phyloP scores from a whole-genome alignment of 2,113 vertebrate species.

The Melanocharis versteri region DNA sequence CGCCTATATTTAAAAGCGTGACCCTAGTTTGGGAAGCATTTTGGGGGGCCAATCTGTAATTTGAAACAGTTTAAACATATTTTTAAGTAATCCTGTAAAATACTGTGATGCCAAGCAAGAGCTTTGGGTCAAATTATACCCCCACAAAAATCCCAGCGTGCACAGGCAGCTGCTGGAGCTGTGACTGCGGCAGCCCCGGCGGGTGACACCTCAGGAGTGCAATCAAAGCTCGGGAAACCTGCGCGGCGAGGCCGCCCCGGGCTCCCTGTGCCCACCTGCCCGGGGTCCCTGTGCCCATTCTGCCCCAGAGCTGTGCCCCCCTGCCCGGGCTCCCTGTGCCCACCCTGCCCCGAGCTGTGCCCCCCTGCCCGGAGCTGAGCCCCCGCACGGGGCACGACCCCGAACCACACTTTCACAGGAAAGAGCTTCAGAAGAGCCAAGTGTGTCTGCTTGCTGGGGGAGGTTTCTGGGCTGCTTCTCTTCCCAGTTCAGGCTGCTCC shows the following conservation, averaged over 20 bases:
- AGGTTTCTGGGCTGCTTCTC: neutral
- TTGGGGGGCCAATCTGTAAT: neutral
- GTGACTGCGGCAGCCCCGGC: neutral
- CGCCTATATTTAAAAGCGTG: neutral
- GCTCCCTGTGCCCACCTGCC: neutral
- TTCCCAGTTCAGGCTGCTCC: neutral
- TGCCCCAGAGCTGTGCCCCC: neutral
- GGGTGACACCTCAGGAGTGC: neutral
- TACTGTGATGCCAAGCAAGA: neutral
- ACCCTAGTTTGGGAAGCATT: neutral
- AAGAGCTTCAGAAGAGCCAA: neutral
- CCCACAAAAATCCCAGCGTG: neutral
- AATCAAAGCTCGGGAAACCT: neutral
- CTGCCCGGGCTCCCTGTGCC: neutral
- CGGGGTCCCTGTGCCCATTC: neutral
- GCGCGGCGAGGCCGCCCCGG: no score
- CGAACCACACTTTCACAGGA: neutral
- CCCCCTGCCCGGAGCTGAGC: neutral
- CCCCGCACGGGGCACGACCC: accelerated
- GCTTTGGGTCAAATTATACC: slow-evolving; percentile 25
- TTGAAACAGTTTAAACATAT: slow-evolving; percentile 14
- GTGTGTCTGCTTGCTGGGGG: accelerated
- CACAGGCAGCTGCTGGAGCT: neutral
- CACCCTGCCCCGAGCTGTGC: neutral
- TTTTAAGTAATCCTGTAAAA: slow-evolving; percentile 27